phyloP scores from a whole-genome alignment of 2,113 vertebrate species.

The Melozone crissalis region DNA sequence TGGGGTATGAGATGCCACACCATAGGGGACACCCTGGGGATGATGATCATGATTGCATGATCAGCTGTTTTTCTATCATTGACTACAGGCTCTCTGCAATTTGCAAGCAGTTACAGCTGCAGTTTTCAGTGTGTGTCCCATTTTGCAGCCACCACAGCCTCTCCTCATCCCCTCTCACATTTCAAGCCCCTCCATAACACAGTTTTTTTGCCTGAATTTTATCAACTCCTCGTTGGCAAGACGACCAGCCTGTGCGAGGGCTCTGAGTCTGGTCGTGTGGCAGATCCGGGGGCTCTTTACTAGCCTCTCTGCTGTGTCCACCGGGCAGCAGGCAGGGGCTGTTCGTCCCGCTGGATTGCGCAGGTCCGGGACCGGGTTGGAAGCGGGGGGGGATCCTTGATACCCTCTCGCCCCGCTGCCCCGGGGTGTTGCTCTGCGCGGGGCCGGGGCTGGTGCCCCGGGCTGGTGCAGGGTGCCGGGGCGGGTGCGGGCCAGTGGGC shows the following conservation, averaged over 20 bases:
- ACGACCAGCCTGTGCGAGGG: neutral
- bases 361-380: neutral
- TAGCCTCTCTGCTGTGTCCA: too few species aligned
- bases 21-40: neutral
- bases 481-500: neutral
- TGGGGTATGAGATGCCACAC: neutral
- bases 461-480: neutral
- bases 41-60: too few species aligned
- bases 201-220: neutral
- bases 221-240: neutral
- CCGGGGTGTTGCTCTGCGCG: neutral
- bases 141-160: neutral
- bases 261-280: too few species aligned
- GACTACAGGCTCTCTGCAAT: too few species aligned
- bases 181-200: fast-evolving
- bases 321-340: neutral
- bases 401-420: neutral
- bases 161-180: neutral
- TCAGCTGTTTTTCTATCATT: neutral
- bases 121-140: too few species aligned
- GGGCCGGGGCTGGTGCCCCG: neutral
- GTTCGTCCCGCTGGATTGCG: neutral
- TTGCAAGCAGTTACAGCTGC: too few species aligned
- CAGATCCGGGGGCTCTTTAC: neutral
- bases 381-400: fast-evolving